Conservation (phyloP, 1,140 invertebrate genomes). For the Drosophila takahashii region DNA sequence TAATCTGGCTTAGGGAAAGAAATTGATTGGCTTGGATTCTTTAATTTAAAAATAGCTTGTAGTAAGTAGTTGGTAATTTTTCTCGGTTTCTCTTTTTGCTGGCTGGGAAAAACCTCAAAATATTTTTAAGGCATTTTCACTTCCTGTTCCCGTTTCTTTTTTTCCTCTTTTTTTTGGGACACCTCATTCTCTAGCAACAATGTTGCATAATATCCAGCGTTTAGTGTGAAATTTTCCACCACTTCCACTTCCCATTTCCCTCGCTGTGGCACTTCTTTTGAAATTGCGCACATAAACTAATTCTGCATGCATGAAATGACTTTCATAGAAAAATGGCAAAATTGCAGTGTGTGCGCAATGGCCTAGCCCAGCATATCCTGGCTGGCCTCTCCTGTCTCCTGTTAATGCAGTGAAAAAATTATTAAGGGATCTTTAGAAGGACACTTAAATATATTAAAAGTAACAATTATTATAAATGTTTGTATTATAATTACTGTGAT, state of each 20-base stretch:
- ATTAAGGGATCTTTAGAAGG: too few species aligned
- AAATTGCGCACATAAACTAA: slow-evolving; percentile 81
- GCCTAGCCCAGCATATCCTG: slow-evolving; percentile 9
- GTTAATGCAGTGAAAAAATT: slow-evolving; percentile 4
- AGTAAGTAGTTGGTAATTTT: neutral
- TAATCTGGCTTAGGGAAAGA: slow-evolving; percentile 24
- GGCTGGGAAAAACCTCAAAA: neutral
- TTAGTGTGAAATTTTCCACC: slow-evolving; percentile 72
- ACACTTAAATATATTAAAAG: too few species aligned
- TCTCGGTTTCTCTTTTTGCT: neutral
- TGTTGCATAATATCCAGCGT: slow-evolving; percentile 70
- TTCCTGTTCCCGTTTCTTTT: slow-evolving; percentile 9
- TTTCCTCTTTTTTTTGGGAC: neutral
- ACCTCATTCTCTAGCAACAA: slow-evolving; percentile 43
- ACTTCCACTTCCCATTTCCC: slow-evolving; percentile 13
- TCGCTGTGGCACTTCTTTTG: slow-evolving; percentile 60
- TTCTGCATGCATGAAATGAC: slow-evolving; percentile 80
- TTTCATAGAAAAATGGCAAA: slow-evolving; percentile 76
- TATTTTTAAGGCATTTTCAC: slow-evolving; percentile 17
- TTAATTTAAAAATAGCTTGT: slow-evolving; percentile 10
- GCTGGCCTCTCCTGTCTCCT: slow-evolving; percentile 23
- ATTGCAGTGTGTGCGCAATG: slow-evolving; percentile 52
- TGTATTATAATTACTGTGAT: too few species aligned
- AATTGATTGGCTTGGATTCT: slow-evolving; percentile 11
- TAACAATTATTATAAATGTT: neutral